Evolutionary conservation across 2,888 invertebrate genomes (phyloP), one percentile per base, ranked within the genome.

Genomic region (Philaethria dido): DNA sequence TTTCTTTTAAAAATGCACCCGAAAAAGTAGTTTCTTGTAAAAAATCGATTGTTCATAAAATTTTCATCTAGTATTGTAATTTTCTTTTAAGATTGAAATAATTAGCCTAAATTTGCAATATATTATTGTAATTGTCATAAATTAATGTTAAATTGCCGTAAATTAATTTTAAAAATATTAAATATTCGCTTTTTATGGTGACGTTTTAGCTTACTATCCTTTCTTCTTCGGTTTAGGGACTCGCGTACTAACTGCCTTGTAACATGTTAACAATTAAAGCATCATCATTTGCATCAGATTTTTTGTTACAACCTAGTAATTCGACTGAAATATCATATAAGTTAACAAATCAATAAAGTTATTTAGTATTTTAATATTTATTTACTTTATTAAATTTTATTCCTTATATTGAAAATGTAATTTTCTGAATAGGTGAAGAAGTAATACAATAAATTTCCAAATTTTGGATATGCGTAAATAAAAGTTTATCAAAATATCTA

Each of bases 231-330:
- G 82, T 76, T 72, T 76, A 78, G 79, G 79, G 77, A 73, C 72
- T 77, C 71, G 74, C 76, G 64, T 77, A 79, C 80, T 83, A 84
- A 83, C 80, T 73, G 59, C 71, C 67, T 73, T 82, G 81, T 83
- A 78, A 77, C 70, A 69, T 70, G 77, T 76, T 80, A 73, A 78
- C 82, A 80, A 83, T 83, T 83, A 83, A 84, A 83, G 72, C 78
- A 78, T 82, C 77, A 78, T 69, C 76, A 79, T 77, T 73, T 70
- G 71, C 68, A 72, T 65, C 64, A 69, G 74, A 77, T 76, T 76
- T 77, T 78, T 77, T 79, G 77, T 77, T 78, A 68, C 33, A 68
- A 73, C 75, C 74, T 73, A 62, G 68, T 63, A 42, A 66, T 66
- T 68, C 50, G 68, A 62, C 63, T 65, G 64, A 71, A 33, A 50